phyloP scores from a whole-genome alignment of 2,888 invertebrate genomes.

The Pseudanteris insignis region DNA sequence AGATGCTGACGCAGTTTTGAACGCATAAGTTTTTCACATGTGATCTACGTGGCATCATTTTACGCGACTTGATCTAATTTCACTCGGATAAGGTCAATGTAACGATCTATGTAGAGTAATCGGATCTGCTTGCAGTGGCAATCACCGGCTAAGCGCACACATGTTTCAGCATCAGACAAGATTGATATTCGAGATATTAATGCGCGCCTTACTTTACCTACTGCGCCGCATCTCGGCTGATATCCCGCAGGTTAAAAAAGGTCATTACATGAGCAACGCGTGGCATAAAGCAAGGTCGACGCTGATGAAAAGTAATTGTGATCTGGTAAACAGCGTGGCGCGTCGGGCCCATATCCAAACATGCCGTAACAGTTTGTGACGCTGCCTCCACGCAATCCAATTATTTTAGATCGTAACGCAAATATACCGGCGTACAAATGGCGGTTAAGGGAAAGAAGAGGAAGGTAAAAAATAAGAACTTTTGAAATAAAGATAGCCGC shows the following conservation, averaged over 20 bases:
- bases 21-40: too few species aligned
- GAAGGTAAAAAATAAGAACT: too few species aligned
- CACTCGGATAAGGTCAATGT: conserved; percentile 48
- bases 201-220: conserved; percentile 17
- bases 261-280: conserved; percentile 6
- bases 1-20: too few species aligned
- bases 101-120: conserved; percentile 47
- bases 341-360: too few species aligned
- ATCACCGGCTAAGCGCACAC: conserved; percentile 38
- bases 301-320: conserved; percentile 2
- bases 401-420: too few species aligned
- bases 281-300: conserved; percentile 5
- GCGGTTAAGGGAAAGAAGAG: too few species aligned
- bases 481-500: too few species aligned
- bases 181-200: conserved; percentile 49
- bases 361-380: too few species aligned
- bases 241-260: conserved; percentile 13
- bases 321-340: too few species aligned
- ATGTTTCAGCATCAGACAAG: conserved; percentile 39
- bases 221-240: conserved; percentile 2
- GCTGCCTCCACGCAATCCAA: too few species aligned
- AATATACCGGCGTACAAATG: too few species aligned
- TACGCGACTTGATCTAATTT: conserved; percentile 47
- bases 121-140: conserved; percentile 44
- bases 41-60: conserved; percentile 26